Evolutionary conservation across 2,888 invertebrate genomes (phyloP).

Genomic region (Anodontia alba): DNA sequence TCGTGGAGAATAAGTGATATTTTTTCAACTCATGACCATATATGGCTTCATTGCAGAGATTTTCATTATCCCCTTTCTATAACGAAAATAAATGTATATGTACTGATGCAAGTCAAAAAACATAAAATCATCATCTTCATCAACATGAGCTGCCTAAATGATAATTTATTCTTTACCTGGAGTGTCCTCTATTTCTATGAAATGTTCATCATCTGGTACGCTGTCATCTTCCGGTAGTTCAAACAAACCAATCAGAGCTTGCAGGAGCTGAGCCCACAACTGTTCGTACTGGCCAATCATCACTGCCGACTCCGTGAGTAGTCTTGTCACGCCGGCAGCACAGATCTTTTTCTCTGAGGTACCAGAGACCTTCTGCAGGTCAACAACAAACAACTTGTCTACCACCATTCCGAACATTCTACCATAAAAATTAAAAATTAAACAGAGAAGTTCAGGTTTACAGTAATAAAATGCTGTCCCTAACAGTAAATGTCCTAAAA

Average conservation of each 20-base stretch:
- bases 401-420: constrained; percentile 98
- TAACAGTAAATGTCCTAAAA: too few relatives aligned
- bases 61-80: too few relatives aligned
- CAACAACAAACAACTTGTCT: constrained; percentile 94
- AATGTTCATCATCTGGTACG: constrained; percentile 90
- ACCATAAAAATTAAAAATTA: constrained; percentile 46
- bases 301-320: constrained; percentile 91
- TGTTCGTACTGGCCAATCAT: constrained; percentile 89
- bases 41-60: too few relatives aligned
- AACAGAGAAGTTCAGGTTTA: too few relatives aligned
- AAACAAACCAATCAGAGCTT: constrained; percentile 93
- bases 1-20: too few relatives aligned
- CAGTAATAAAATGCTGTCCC: too few relatives aligned
- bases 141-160: too few relatives aligned
- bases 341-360: constrained; percentile 94
- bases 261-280: constrained; percentile 86
- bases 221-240: constrained; percentile 95
- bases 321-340: constrained; percentile 94
- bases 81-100: too few relatives aligned
- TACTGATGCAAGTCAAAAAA: too few relatives aligned
- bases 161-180: too few relatives aligned
- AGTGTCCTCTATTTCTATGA: constrained; percentile 94
- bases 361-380: constrained; percentile 94
- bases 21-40: too few relatives aligned
- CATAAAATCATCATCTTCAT: too few relatives aligned